Evolutionary conservation across 1,140 invertebrate genomes (phyloP).

Genomic region (Trichonephila clavata): DNA sequence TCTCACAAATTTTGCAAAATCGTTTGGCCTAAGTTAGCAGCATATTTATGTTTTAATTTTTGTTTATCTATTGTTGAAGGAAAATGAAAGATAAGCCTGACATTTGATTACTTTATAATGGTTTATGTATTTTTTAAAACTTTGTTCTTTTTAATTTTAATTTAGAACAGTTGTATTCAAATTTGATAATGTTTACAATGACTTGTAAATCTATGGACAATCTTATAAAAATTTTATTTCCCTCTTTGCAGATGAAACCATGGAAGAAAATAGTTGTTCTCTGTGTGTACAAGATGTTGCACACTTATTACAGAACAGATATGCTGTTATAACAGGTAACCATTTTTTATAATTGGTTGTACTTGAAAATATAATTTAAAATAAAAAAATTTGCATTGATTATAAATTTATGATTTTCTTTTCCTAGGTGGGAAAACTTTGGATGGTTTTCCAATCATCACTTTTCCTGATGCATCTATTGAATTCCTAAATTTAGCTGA

Average conservation of each 20-base stretch:
- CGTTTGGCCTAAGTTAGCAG: too few relatives aligned
- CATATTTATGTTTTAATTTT: too few relatives aligned
- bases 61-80: too few relatives aligned
- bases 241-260: constrained; percentile 82
- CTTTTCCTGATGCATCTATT: constrained; percentile 91
- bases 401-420: constrained; percentile 11
- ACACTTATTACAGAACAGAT: constrained; percentile 91
- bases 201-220: too few relatives aligned
- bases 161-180: too few relatives aligned
- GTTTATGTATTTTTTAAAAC: too few relatives aligned
- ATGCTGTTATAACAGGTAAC: constrained; percentile 91
- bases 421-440: constrained; percentile 91
- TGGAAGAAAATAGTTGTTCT: constrained; percentile 82
- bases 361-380: background rate
- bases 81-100: too few relatives aligned
- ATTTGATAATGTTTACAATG: too few relatives aligned
- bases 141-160: too few relatives aligned
- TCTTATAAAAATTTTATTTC: background rate
- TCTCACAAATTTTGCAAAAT: too few relatives aligned
- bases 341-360: background rate
- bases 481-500: constrained; percentile 91
- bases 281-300: constrained; percentile 90
- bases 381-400: background rate
- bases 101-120: too few relatives aligned
- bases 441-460: constrained; percentile 95